phyloP scores from a whole-genome alignment of 2,113 vertebrate genomes.

The Jacana jacana region DNA sequence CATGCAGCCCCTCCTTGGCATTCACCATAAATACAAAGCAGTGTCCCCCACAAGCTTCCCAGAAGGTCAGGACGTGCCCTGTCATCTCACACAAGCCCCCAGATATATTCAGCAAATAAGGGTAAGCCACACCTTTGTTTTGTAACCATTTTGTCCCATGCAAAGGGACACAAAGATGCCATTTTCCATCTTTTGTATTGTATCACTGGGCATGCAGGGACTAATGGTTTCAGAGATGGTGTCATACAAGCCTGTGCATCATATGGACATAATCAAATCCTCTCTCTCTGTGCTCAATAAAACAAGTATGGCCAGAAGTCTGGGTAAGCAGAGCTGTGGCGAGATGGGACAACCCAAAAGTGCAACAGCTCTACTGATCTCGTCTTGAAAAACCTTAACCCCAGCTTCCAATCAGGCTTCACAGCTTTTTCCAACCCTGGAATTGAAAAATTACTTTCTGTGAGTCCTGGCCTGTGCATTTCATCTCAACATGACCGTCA shows the following conservation, averaged over 20 bases:
- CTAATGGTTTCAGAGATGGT: not conserved
- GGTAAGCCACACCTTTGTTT: not conserved
- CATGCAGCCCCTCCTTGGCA: not conserved
- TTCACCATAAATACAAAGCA: not conserved
- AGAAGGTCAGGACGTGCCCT: not conserved
- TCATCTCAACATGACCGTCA: accelerated
- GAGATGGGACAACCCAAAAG: not conserved
- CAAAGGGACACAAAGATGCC: not conserved
- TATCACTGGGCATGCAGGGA: not conserved
- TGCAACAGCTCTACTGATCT: not conserved
- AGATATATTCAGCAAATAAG: not conserved
- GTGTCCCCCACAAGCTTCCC: not conserved
- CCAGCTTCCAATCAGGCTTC: not conserved
- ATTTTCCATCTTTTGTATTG: not conserved
- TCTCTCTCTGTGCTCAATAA: not conserved
- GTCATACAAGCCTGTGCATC: not conserved
- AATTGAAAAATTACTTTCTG: not conserved
- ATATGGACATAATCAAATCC: not conserved
- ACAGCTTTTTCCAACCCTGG: not conserved
- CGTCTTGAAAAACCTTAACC: not conserved
- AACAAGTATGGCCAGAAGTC: not conserved
- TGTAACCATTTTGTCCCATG: not conserved
- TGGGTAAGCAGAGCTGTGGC: not conserved
- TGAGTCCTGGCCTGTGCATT: not conserved
- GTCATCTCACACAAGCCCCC: not conserved